Percentiles rank a stretch among this genome's conserved stretches.
Conservation (phyloP, 2,888 invertebrate genomes). For the Sarcophaga variegata region DNA sequence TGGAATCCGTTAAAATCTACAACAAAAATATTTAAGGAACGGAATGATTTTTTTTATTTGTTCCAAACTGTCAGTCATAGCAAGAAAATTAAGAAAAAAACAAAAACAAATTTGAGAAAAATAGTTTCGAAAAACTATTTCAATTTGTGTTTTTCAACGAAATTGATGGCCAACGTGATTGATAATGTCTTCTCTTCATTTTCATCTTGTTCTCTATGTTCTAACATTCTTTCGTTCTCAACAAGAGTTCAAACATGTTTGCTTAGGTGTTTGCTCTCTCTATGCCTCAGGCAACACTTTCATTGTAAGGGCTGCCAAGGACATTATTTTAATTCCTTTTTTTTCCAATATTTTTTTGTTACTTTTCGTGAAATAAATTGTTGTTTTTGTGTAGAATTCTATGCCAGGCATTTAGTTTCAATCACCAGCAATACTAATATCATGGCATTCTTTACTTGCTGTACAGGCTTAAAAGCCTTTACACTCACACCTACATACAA, state of each 20-base stretch:
- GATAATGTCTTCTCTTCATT: constrained; percentile 51
- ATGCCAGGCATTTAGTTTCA: constrained; percentile 40
- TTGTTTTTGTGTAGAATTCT: not conserved
- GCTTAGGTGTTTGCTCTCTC: constrained; percentile 9
- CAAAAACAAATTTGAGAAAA: not conserved
- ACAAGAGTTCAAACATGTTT: not conserved
- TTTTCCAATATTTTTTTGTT: not conserved
- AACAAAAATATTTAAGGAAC: not conserved
- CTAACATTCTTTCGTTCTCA: no score
- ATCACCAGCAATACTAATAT: constrained; percentile 56
- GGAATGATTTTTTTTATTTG: not conserved
- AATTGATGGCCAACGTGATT: constrained; percentile 65
- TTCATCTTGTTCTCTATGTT: constrained; percentile 1
- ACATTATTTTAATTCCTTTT: constrained; percentile 19
- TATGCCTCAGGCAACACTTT: constrained; percentile 14
- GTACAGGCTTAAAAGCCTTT: no score
- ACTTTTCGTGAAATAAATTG: not conserved
- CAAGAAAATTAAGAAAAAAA: not conserved
- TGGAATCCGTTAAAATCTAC: not conserved
- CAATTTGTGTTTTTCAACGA: constrained; percentile 38
- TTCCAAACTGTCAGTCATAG: no score
- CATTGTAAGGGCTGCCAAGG: constrained; percentile 32
- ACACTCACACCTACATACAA: no score
- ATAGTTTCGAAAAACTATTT: constrained; percentile 38
- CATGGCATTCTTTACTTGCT: constrained; percentile 1